Conservation (phyloP, 1,140 invertebrate species). For the Berghia stephanieae region DNA sequence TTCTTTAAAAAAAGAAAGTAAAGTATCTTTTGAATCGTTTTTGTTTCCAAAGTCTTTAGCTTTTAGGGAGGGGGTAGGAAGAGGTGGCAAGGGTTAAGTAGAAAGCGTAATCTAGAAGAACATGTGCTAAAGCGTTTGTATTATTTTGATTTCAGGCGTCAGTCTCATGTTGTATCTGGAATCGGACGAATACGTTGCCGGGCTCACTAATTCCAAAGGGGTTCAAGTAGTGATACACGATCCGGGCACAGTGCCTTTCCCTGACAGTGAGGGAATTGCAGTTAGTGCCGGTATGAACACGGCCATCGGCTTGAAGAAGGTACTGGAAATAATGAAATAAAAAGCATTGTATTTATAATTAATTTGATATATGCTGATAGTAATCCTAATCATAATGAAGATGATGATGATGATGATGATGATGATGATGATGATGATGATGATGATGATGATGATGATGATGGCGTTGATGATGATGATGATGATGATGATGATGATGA, state of each 20-base stretch:
- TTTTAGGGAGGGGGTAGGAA: no score
- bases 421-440: not conserved
- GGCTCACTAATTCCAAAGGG: slow-evolving; percentile 44
- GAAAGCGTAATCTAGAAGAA: no score
- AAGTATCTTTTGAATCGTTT: no score
- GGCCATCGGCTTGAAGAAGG: slow-evolving; percentile 53
- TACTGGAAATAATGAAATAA: no score
- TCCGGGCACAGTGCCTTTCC: slow-evolving; percentile 48
- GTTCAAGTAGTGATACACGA: slow-evolving; percentile 43
- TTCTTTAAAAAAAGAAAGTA: no score
- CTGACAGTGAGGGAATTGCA: slow-evolving; percentile 60
- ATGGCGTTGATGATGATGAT: slow-evolving; percentile 25
- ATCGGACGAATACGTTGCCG: slow-evolving; percentile 46
- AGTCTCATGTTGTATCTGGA: slow-evolving; percentile 47
- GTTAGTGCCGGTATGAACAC: slow-evolving; percentile 54
- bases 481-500: slow-evolving; percentile 17
- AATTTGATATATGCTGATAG: not conserved
- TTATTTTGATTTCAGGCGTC: slow-evolving; percentile 43
- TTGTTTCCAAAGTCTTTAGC: no score
- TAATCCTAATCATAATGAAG: not conserved
- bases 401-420: not conserved
- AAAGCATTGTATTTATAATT: not conserved
- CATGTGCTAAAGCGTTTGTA: no score
- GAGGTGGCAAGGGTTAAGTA: no score
- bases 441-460: no score